A percentile compares a stretch with the other conserved stretches of the same genome.
Evolutionary conservation across 2,888 invertebrate species (phyloP).

Genomic region (Heliconius erato): DNA sequence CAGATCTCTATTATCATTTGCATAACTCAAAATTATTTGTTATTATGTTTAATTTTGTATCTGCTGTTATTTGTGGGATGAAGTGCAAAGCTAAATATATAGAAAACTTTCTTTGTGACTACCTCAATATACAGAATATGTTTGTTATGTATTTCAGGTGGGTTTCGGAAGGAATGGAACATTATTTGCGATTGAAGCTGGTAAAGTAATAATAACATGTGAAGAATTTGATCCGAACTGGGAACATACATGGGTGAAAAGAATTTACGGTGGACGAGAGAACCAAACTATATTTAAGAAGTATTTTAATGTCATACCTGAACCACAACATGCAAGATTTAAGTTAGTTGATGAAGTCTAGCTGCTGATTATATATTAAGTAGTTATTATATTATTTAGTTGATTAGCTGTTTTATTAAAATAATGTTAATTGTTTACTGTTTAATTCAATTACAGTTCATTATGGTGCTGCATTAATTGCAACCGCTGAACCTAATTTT

Average conservation of each 20-base stretch:
- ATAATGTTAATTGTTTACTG: background rate
- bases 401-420: conserved; percentile 24
- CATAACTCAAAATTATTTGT: no score
- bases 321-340: conserved; percentile 92
- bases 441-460: background rate
- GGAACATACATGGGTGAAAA: conserved; percentile 90
- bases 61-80: no score
- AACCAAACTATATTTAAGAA: conserved; percentile 91
- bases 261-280: conserved; percentile 87
- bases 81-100: no score
- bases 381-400: conserved; percentile 36
- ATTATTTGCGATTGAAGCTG: conserved; percentile 92
- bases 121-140: background rate
- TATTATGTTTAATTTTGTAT: no score
- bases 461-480: background rate
- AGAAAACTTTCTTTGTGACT: no score
- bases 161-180: conserved; percentile 92
- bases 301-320: conserved; percentile 93
- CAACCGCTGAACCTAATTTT: no score
- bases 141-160: conserved; percentile 86
- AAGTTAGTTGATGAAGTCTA: conserved; percentile 90
- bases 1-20: no score
- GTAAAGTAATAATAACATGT: conserved; percentile 92
- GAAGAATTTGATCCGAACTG: conserved; percentile 93
- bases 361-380: conserved; percentile 17